phyloP scores from a whole-genome alignment of 2,888 invertebrate genomes.

The Brenthis hecate region DNA sequence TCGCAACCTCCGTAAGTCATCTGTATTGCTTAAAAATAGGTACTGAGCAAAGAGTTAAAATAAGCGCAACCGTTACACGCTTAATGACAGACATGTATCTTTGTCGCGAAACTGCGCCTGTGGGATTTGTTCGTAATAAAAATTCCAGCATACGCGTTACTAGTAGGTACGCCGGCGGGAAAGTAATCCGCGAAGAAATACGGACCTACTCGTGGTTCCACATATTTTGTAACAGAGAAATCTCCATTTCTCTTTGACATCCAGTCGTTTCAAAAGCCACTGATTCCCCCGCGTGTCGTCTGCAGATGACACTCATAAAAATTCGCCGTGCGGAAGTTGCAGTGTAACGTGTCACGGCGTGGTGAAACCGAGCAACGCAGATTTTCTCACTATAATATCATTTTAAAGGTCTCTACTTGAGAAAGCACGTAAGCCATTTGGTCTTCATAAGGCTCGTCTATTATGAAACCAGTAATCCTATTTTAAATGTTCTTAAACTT shows the following conservation, averaged over 20 bases:
- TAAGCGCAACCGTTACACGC: constrained; percentile 17
- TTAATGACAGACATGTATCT: constrained; percentile 57
- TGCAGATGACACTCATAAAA: constrained; percentile 76
- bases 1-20: too few species aligned
- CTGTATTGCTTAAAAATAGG: not conserved
- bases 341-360: constrained; percentile 51
- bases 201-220: constrained; percentile 72
- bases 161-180: constrained; percentile 64
- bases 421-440: constrained; percentile 36
- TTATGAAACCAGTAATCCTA: constrained; percentile 29
- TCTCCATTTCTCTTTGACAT: constrained; percentile 81
- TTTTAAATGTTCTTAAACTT: constrained; percentile 33
- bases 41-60: not conserved
- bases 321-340: constrained; percentile 71
- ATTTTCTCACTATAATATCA: constrained; percentile 59
- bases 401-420: constrained; percentile 47
- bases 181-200: constrained; percentile 79
- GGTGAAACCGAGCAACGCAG: constrained; percentile 50
- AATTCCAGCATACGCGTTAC: constrained; percentile 71
- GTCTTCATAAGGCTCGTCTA: constrained; percentile 30
- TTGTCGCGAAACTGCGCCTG: constrained; percentile 69
- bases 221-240: constrained; percentile 76
- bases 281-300: constrained; percentile 71
- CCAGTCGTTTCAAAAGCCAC: constrained; percentile 75
- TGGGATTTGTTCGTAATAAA: constrained; percentile 72